Base-by-base conservation (phyloP, 2,888 invertebrate genomes). In the Nymphalis c-album region DNA sequence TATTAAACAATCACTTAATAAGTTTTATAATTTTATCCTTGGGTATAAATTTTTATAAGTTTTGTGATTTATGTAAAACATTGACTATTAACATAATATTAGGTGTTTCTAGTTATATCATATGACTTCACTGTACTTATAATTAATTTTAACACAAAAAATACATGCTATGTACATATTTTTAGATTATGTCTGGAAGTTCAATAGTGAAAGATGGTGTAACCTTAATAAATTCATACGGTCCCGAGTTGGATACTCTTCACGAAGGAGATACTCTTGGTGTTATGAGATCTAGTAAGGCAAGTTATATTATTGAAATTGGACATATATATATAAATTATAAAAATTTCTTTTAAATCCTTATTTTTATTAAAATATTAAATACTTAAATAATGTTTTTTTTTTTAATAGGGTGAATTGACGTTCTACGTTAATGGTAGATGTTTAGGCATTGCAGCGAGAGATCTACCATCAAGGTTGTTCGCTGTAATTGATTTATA, bases 401-500 rank as follows among this genome's bases (percentile, higher is more conserved):
- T 46, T 55, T 68, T 61, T 71, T 82, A 78, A 69, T 83, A 96
- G 94, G 96, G 96, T 10, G 97, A 97, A 78, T 90, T 98, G 69
- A 94, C 97, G 80, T 98, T 98, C 86, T 98, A 95, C 83, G 94
- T 98, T 20, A 98, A 98, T 85, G 97, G 97, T 1, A 94, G 95
- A 75, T 96, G 97, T 26, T 97, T 98, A 84, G 98, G 98, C 0
- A 93, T 97, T 48, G 98, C 98, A 3, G 97, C 96, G 0, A 93
- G 93, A 75, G 95, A 95, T 75, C 90, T 98, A 74, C 98, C 98
- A 0, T 81, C 93, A 22, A 93, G 94, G 67, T 93, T 98, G 67
- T 98, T 96, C 92, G 98, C 98, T 20, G 97, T 98, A n/a, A 95
- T 98, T 58, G 98, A 98, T 93, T 91, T 98, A 73, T 98, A 98